Base-by-base conservation (phyloP, 1,140 invertebrate species). In the Drosophila elegans region DNA sequence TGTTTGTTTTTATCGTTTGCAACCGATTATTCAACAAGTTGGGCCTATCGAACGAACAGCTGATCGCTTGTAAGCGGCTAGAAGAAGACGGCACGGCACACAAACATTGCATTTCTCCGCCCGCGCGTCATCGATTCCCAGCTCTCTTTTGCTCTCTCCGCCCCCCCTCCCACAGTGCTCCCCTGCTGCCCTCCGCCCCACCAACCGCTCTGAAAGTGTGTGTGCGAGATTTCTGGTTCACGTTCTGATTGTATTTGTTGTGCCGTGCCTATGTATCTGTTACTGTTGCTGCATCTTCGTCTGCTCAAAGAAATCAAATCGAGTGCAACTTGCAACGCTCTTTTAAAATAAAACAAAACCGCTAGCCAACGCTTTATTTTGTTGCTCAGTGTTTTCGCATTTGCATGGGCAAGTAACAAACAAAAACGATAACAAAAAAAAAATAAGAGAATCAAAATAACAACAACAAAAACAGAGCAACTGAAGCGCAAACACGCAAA, bases 41-140 rank as follows among this genome's bases (percentile, higher is more conserved):
- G 74, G 38, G 63, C 6, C 62, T 61, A 77, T 68, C 62, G 73
- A 27, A 0, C 2, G 4, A 69, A 38, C 73, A 77, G 41, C 52
- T 77, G 73, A 36, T 60, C 12, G 44, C 42, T 51, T 59, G 62
- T 61, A 41, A 76, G 36, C n/a, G 56, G 55, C 16, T 68, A 84
- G 83, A 62, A 86, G 68, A 61, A 80, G 74, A 66, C 48, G 44
- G 36, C 44, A 78, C 53, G 46, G 39, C 44, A 78, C 53, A 74
- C 74, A 86, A 88, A 88, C 83, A 88, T 79, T 74, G 59, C 67
- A 57, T 36, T 41, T 34, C 38, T 39, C 45, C 54, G 49, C 78
- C 60, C 54, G 52, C 74, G 49, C 61, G 27, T 55, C 63, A 51
- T 71, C 64, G 74, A 66, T 80, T 80, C 55, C 71, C 46, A 25